Percentiles rank a stretch among this genome's conserved stretches.
Evolutionary conservation across 2,797 vertebrate genomes (phyloP).

Genomic region (Steatocranus sp.): DNA sequence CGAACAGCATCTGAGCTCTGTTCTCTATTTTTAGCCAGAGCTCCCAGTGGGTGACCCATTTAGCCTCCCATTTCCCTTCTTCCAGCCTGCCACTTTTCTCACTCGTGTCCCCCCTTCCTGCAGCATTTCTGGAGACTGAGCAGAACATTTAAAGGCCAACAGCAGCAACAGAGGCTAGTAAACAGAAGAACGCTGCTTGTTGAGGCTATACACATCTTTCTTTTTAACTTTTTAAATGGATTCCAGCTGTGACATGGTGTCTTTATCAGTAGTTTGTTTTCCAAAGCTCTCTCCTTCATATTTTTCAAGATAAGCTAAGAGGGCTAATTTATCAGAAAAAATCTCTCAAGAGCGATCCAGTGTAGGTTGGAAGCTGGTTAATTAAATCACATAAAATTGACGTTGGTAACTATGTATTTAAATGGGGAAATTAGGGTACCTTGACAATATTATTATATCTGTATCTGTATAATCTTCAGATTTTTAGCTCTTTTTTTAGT

Average conservation of each 20-base stretch:
- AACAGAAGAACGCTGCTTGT: background rate
- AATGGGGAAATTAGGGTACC: background rate
- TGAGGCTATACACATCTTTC: background rate
- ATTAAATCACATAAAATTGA: background rate
- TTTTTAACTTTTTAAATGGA: background rate
- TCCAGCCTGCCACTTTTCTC: background rate
- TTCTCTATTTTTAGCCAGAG: constrained; percentile 41
- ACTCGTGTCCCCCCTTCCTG: background rate
- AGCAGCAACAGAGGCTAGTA: background rate
- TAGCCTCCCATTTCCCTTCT: constrained; percentile 32
- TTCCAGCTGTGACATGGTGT: background rate
- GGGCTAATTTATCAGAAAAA: background rate
- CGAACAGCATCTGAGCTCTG: constrained; percentile 9
- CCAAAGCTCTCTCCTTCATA: background rate
- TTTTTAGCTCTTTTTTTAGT: background rate
- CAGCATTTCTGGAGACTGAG: background rate
- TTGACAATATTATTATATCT: background rate
- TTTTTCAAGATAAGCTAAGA: constrained; percentile 11
- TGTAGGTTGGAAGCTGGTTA: background rate
- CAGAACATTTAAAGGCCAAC: background rate
- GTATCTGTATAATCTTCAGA: background rate
- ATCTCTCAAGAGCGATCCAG: background rate
- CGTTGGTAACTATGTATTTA: background rate
- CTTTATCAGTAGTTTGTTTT: background rate
- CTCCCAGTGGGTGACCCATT: constrained; percentile 30